Conservation (phyloP, 1,140 invertebrate genomes). For the Kradibia gibbosae region DNA sequence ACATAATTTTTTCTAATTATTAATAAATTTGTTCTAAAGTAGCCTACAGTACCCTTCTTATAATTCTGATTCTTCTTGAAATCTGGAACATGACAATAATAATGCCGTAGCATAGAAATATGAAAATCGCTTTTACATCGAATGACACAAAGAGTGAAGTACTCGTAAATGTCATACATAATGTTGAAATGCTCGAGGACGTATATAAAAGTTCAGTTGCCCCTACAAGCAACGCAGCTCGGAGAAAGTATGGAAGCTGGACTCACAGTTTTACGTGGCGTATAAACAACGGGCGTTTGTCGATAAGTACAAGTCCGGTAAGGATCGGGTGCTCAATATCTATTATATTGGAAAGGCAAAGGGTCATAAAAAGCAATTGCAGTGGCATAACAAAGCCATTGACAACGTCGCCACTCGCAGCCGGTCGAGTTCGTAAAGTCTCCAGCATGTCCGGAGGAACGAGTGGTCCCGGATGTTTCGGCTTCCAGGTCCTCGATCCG, state of each 20-base stretch:
- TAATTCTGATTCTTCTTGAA: background rate
- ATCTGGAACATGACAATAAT: no score
- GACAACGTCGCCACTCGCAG: background rate
- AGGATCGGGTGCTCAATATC: background rate
- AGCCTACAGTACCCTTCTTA: background rate
- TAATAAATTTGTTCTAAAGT: background rate
- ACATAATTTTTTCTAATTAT: background rate
- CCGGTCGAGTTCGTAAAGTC: background rate
- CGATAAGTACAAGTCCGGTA: background rate
- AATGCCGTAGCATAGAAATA: no score
- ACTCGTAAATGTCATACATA: no score
- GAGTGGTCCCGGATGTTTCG: no score
- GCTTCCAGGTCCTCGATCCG: no score
- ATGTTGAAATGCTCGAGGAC: no score
- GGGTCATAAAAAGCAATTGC: background rate
- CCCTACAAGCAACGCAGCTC: no score
- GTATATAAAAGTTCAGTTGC: no score
- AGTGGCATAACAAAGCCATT: background rate
- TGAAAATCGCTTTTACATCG: background rate
- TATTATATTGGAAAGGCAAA: background rate
- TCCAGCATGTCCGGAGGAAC: background rate
- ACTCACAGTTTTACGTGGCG: background rate
- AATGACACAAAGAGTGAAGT: no score
- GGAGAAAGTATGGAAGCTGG: background rate
- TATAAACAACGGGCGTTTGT: background rate